Evolutionary conservation across 2,113 vertebrate genomes (phyloP), one percentile per base, ranked within the genome.

Genomic region (Hippocampus zosterae): DNA sequence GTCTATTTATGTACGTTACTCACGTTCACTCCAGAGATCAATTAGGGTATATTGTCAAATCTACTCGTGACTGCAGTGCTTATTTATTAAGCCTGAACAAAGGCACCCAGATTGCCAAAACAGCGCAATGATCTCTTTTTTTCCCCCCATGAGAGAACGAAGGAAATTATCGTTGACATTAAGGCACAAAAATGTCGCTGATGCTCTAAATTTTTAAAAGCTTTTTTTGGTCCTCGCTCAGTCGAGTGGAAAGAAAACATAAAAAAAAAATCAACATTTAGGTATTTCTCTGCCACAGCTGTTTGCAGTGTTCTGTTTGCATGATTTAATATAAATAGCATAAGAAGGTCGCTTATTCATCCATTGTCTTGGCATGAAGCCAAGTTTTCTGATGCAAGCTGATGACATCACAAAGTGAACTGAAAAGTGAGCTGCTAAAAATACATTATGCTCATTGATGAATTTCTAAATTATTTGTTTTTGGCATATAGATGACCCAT

Each of bases 21-120:
- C 27, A 46, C 41, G 23, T 81, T 68, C 42, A 74, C 21, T 64
- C 21, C 55, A 70, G 63, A 68, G 15, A 65, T 69, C 33, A 74
- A 66, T 21, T 37, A 37, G 5, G 33, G 33, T 69, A 19, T 6
- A 64, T 64, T 44, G 55, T 57, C 23, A 57, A 15, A 27, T 12
- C 2, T 27, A 13, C 23, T 8, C 52, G 10, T 11, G 3, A 25
- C 12, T 57, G 55, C 55, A 33, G 7, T 19, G 57, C 27, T 60
- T 60, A 50, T 55, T n/a, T 55, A 10, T 55, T 10, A 4, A 1
- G 10, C 8, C 11, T 19, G 10, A 59, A 59, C 13, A 33, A 60
- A 60, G 29, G 5, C 16, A 19, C 1, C 3, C 27, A 59, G 56
- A 16, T 59, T 59, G 56, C 27, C 25, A 29, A 59, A 33, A 33